These are phyloP conservation scores for Echiichthys vipera DNA, from an alignment of 2,797 vertebrate genomes.

Conservation along the genomic window DNA sequence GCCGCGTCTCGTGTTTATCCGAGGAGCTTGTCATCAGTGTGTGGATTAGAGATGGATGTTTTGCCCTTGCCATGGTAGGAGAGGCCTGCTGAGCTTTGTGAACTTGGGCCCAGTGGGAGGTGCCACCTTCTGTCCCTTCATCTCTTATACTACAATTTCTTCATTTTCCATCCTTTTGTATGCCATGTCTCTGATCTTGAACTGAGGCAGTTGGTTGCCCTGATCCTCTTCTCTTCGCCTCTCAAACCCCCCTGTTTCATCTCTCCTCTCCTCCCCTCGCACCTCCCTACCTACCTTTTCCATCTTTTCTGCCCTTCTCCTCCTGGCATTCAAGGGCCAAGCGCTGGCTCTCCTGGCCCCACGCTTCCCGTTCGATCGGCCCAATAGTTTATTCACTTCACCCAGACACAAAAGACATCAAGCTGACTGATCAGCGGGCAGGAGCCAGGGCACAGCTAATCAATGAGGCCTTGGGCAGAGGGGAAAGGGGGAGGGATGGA, in stretches of 20 bases:
- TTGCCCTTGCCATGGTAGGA: slow-evolving; percentile 25
- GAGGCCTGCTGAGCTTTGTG: slow-evolving; percentile 53
- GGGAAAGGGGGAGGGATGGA: slow-evolving; percentile 29
- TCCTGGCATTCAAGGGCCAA: slow-evolving; percentile 31
- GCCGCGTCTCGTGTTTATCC: slow-evolving; percentile 63
- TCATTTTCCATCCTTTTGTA: slow-evolving; percentile 31
- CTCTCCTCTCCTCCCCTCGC: not conserved
- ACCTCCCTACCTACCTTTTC: not conserved
- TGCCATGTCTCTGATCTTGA: slow-evolving; percentile 31
- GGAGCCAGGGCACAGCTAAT: slow-evolving; percentile 65
- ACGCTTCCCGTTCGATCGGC: slow-evolving; percentile 65
- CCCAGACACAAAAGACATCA: slow-evolving; percentile 78
- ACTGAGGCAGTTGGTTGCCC: not conserved
- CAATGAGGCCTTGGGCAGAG: slow-evolving; percentile 72
- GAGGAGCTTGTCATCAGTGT: slow-evolving; percentile 55
- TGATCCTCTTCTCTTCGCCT: slow-evolving; percentile 4
- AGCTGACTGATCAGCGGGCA: slow-evolving; percentile 74
- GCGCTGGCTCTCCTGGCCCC: slow-evolving; percentile 39
- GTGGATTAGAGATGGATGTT: slow-evolving; percentile 64
- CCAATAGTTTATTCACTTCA: slow-evolving; percentile 81
- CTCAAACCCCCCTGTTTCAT: slow-evolving; percentile 21
- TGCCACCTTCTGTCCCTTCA: slow-evolving; percentile 20
- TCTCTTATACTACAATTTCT: slow-evolving; percentile 22
- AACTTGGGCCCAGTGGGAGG: slow-evolving; percentile 47
- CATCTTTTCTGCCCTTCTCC: slow-evolving; percentile 15